Base-by-base conservation (phyloP, 92 coral and sea anemone species). In the Phenganax marumi region DNA sequence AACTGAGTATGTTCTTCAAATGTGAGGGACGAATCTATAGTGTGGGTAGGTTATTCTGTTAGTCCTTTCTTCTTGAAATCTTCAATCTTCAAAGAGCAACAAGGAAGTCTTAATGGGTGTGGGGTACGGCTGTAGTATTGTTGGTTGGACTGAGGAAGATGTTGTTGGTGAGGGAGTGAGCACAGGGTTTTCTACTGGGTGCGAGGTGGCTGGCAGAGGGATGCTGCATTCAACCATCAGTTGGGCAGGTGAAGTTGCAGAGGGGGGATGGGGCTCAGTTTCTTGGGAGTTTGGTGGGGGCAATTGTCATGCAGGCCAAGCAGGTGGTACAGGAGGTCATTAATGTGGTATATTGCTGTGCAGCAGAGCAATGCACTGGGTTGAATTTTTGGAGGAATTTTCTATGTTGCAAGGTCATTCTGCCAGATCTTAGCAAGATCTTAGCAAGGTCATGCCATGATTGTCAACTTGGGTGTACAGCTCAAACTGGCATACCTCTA, bases 401-500 rank as follows among this genome's bases (percentile, higher is more conserved):
- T 14, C 80, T 47, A 87, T 84, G 84, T 54, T 50, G 61, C 10
- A 69, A 14, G 74, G 84, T 76, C 33, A 80, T 53, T 55, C 87
- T 66, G 87, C 90, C n/a, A n/a, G n/a, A n/a, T n/a, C n/a, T n/a
- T n/a, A n/a, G n/a, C n/a, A n/a, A n/a, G n/a, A n/a, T n/a, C n/a
- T n/a, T n/a, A n/a, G n/a, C n/a, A n/a, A n/a, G n/a, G n/a, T n/a
- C n/a, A n/a, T n/a, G n/a, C n/a, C n/a, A n/a, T n/a, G n/a, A n/a
- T n/a, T n/a, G n/a, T n/a, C n/a, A n/a, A n/a, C n/a, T n/a, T n/a
- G n/a, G n/a, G n/a, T n/a, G n/a, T n/a, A n/a, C n/a, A n/a, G n/a
- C n/a, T 87, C 90, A 43, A 68, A 87, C 39, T 76, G 84, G 60
- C 85, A 54, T 14, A 81, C 86, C 19, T 85, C 85, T 18, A 80